phyloP scores from a whole-genome alignment of 2,888 invertebrate genomes.

The Agrotis segetum region DNA sequence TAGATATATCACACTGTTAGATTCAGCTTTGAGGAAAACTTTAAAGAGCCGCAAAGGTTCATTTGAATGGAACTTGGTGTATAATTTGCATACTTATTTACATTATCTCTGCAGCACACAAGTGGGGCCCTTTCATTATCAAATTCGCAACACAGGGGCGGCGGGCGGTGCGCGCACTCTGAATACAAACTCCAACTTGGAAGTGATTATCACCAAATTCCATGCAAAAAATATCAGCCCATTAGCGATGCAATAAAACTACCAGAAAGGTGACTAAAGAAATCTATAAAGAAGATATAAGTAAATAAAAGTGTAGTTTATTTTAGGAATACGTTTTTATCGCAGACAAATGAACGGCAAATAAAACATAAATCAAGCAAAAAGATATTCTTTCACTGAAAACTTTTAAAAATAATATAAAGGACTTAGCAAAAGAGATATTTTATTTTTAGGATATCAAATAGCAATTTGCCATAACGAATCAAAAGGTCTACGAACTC shows the following conservation, averaged over 20 bases:
- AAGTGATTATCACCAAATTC: constrained; percentile 86
- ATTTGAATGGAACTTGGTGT: constrained; percentile 89
- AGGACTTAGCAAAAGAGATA: constrained; percentile 47
- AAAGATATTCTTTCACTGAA: constrained; percentile 44
- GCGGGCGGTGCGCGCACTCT: constrained; percentile 67
- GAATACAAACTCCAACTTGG: constrained; percentile 87
- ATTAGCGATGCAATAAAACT: constrained; percentile 82
- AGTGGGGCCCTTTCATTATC: constrained; percentile 90
- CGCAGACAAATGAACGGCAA: constrained; percentile 30
- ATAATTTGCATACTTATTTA: constrained; percentile 91
- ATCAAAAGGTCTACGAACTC: constrained; percentile 70
- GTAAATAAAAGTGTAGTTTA: neutral
- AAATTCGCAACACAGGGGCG: constrained; percentile 87
- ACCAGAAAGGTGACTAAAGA: constrained; percentile 54
- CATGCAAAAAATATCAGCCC: constrained; percentile 82
- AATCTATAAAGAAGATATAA: constrained; percentile 44
- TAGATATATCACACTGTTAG: constrained; percentile 75
- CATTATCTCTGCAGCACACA: constrained; percentile 91
- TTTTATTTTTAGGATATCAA: constrained; percentile 70
- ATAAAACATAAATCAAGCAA: constrained; percentile 53
- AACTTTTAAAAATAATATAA: constrained; percentile 50
- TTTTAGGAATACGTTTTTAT: constrained; percentile 29
- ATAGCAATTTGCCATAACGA: constrained; percentile 74
- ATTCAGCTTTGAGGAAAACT: constrained; percentile 85
- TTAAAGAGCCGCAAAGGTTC: constrained; percentile 88